phyloP scores from a whole-genome alignment of 2,888 invertebrate species.

The Caenorhabditis sp. region DNA sequence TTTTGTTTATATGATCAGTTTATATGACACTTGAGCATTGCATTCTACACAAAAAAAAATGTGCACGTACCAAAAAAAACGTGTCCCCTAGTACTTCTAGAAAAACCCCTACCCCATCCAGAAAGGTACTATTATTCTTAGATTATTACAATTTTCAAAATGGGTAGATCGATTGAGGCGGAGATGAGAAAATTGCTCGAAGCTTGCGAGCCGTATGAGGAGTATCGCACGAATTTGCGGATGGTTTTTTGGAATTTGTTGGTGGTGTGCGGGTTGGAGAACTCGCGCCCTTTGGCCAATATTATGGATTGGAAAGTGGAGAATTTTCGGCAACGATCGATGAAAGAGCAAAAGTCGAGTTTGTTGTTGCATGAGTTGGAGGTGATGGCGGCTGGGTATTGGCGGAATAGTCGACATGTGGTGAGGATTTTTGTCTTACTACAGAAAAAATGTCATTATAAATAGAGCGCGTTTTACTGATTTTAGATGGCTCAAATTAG shows the following conservation, averaged over 20 bases:
- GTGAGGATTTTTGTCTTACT: not conserved
- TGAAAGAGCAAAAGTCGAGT: not conserved
- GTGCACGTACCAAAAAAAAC: no score
- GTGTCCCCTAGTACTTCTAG: no score
- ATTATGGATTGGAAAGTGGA: not conserved
- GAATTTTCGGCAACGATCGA: not conserved
- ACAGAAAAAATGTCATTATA: no score
- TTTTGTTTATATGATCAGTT: no score
- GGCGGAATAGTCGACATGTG: not conserved
- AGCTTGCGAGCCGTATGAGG: not conserved
- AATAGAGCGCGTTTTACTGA: no score
- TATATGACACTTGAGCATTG: no score
- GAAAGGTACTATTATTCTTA: no score
- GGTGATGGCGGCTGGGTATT: not conserved
- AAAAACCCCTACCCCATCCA: no score
- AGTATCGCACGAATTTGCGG: not conserved
- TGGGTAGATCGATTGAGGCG: not conserved
- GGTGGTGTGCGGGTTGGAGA: not conserved
- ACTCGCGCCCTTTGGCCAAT: not conserved
- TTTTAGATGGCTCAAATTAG: no score
- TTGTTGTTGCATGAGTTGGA: not conserved
- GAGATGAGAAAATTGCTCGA: not conserved
- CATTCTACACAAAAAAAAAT: no score
- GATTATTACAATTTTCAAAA: not conserved
- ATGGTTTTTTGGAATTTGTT: not conserved